phyloP scores from a whole-genome alignment of 1,140 invertebrate species.

The Zaprionus nigranus region DNA sequence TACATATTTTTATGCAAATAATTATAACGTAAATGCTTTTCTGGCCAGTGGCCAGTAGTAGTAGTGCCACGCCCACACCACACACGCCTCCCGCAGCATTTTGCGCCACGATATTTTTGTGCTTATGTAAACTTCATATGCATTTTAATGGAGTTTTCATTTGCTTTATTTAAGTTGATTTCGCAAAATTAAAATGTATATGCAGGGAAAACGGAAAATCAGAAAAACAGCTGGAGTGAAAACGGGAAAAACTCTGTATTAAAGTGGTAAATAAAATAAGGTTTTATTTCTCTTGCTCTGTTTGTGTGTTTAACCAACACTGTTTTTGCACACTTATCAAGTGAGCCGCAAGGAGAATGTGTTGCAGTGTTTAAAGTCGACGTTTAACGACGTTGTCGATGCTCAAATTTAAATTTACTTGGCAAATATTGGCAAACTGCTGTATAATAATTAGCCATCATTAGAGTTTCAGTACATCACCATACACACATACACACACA shows the following conservation, averaged over 20 bases:
- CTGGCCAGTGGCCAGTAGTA: conserved; percentile 1
- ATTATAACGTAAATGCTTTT: conserved; percentile 52
- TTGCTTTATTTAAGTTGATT: conserved; percentile 65
- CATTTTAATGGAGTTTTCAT: conserved; percentile 53
- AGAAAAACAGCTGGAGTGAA: conserved; percentile 27
- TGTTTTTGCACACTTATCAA: conserved; percentile 7
- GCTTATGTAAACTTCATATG: conserved; percentile 45
- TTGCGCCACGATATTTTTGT: background rate
- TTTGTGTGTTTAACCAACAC: background rate
- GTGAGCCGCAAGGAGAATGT: background rate
- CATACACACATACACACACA: conserved; percentile 10
- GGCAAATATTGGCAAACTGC: background rate
- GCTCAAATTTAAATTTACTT: background rate
- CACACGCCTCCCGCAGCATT: background rate
- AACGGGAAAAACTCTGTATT: conserved; percentile 8
- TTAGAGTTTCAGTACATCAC: conserved; percentile 55
- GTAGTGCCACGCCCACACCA: background rate
- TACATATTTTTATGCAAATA: conserved; percentile 73
- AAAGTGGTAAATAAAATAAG: conserved; percentile 8
- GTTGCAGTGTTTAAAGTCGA: conserved; percentile 25
- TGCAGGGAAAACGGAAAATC: conserved; percentile 38
- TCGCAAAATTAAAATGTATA: conserved; percentile 37
- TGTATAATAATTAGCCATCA: conserved; percentile 68
- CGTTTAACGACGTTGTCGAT: conserved; percentile 11
- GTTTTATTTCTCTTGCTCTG: background rate